Base-by-base conservation (phyloP, 2,888 invertebrate species). In the Rutpela maculata region DNA sequence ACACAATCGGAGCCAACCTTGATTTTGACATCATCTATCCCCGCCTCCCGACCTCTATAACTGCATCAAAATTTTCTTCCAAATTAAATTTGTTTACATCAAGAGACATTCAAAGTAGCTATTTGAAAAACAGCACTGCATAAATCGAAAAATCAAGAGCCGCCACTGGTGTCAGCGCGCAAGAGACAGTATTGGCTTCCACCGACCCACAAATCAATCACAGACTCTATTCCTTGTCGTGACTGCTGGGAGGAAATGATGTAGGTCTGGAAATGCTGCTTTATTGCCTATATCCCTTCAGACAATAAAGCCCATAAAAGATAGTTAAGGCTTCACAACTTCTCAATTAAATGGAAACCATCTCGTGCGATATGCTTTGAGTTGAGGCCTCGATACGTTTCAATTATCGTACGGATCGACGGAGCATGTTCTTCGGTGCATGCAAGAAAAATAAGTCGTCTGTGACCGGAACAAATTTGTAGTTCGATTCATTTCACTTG, bases 161-260 rank as follows among this genome's bases (percentile, higher is more conserved):
- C 50, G 50, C 50, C n/a, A 50, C 50, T 50, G 50, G 3, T 7
- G n/a, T 5, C 50, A 50, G 50, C 12, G n/a, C 50, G 50, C 12
- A 50, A 50, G 50, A 50, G 50, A 50, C 50, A 50, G 50, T n/a
- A 50, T 50, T 50, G 50, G 50, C 50, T 50, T 50, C 50, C 50
- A 50, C n/a, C 50, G n/a, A 50, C 50, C 50, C 50, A 50, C 50
- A 50, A 50, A 50, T 50, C 50, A 50, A 50, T 50, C 50, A 50
- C 50, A n/a, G 50, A 50, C n/a, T n/a, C 50, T 50, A 17, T 50
- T 50, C n/a, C n/a, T 50, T 50, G n/a, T 50, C 50, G 15, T 50
- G n/a, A 50, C 50, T 50, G 50, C n/a, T 50, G 50, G 50, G 50
- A 50, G 50, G 50, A 50, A 50, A 50, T 50, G 50, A 50, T 50